A percentile compares a stretch with the other conserved stretches of the same genome.
Conservation (phyloP, 2,797 vertebrate species). For the Denticeps clupeoides region DNA sequence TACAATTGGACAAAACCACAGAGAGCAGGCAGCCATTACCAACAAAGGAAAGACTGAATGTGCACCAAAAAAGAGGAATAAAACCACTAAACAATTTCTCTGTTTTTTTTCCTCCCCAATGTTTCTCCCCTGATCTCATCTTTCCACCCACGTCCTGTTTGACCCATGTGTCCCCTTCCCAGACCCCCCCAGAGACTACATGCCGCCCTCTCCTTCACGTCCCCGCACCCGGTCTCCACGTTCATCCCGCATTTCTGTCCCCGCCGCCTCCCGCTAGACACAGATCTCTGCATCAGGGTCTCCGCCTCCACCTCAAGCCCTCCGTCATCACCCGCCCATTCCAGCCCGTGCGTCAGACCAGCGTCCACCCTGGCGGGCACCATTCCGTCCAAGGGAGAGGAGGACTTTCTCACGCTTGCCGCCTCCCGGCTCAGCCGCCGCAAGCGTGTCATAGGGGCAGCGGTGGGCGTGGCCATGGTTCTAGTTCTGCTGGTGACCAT, state of each 20-base stretch:
- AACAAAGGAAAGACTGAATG: too few species aligned
- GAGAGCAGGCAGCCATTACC: too few species aligned
- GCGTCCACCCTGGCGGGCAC: slow-evolving; percentile 65
- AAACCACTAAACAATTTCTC: slow-evolving; percentile 1
- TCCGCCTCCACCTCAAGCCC: not conserved
- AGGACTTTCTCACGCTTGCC: slow-evolving; percentile 91
- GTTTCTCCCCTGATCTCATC: slow-evolving; percentile 7
- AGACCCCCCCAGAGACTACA: too few species aligned
- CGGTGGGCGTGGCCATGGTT: slow-evolving; percentile 92
- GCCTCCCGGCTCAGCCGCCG: slow-evolving; percentile 82
- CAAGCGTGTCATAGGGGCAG: slow-evolving; percentile 85
- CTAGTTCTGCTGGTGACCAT: slow-evolving; percentile 88
- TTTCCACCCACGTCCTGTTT: slow-evolving; percentile 6
- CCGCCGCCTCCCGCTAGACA: slow-evolving; percentile 16
- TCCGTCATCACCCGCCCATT: not conserved
- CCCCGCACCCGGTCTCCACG: slow-evolving; percentile 30
- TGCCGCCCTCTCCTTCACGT: slow-evolving; percentile 38
- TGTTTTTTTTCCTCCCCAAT: slow-evolving; percentile 1
- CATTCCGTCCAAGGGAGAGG: slow-evolving; percentile 87
- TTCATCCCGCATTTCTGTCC: slow-evolving; percentile 21
- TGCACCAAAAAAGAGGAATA: too few species aligned
- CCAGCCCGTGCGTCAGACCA: slow-evolving; percentile 32
- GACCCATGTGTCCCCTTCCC: slow-evolving; percentile 13
- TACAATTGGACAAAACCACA: too few species aligned
- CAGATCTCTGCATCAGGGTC: slow-evolving; percentile 19